These are phyloP conservation scores for Neogobius melanostomus DNA, from an alignment of 2,113 vertebrate genomes.

Conservation along the genomic window DNA sequence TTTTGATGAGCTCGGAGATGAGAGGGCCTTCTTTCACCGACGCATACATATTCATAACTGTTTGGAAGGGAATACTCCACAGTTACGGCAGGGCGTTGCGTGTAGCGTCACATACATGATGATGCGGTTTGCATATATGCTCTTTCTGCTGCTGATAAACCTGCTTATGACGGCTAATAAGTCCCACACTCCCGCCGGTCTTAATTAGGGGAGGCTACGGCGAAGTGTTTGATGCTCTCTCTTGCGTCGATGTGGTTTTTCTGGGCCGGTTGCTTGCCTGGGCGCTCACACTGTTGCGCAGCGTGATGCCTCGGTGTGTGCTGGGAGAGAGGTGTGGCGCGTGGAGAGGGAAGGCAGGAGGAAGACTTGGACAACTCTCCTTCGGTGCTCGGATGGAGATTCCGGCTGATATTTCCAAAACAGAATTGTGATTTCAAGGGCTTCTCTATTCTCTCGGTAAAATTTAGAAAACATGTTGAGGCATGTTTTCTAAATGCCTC, in stretches of 20 bases:
- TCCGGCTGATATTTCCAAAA: conserved; percentile 4
- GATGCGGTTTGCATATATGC: conserved; percentile 17
- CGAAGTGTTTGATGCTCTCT: conserved; percentile 55
- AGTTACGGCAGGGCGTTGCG: conserved; percentile 1
- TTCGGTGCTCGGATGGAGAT: conserved; percentile 40
- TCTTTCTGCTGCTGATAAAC: conserved; percentile 62
- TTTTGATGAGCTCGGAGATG: conserved; percentile 66
- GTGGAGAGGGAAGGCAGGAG: conserved; percentile 30
- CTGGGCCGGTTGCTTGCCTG: conserved; percentile 8
- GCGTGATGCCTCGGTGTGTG: conserved; percentile 42
- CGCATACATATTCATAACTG: conserved; percentile 63
- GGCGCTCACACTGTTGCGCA: conserved; percentile 49
- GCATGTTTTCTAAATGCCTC: too few relatives aligned
- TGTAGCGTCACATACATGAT: neutral
- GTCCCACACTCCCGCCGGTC: conserved; percentile 65
- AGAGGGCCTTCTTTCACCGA: conserved; percentile 49
- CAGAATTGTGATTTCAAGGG: conserved; percentile 29
- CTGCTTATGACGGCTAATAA: conserved; percentile 77
- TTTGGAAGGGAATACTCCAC: conserved; percentile 43
- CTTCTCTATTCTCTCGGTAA: neutral
- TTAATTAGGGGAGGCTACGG: conserved; percentile 74
- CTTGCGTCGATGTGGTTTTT: conserved; percentile 16
- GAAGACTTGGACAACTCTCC: conserved; percentile 31
- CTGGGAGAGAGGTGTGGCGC: conserved; percentile 36
- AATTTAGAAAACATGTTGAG: neutral